phyloP scores from a whole-genome alignment of 2,888 invertebrate genomes.

The Ophion slaviceki region DNA sequence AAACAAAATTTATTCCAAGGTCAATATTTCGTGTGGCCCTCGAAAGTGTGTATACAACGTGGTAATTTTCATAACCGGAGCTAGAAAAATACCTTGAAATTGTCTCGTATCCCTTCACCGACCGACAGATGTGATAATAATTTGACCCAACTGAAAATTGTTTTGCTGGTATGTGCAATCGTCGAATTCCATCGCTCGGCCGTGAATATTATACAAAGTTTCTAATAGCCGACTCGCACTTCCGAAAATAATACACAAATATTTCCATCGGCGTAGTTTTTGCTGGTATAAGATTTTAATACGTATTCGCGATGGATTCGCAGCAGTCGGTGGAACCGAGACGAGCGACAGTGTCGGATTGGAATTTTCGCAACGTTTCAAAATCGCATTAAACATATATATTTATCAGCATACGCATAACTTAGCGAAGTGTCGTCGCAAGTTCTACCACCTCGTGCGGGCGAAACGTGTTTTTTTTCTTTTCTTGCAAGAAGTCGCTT shows the following conservation, averaged over 20 bases:
- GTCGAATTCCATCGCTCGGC: neutral
- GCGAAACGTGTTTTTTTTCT: neutral
- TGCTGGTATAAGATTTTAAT: neutral
- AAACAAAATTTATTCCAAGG: too few species aligned
- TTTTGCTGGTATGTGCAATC: neutral
- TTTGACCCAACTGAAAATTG: too few species aligned
- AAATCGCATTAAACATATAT: slow-evolving; percentile 11
- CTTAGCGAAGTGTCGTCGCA: neutral
- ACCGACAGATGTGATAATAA: too few species aligned
- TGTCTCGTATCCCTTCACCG: too few species aligned
- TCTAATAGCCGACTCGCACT: neutral
- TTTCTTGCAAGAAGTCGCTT: neutral
- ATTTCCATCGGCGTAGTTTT: neutral
- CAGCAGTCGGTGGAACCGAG: slow-evolving; percentile 1
- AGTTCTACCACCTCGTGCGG: neutral
- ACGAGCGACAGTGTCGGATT: slow-evolving; percentile 15
- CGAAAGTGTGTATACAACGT: too few species aligned
- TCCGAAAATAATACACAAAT: neutral
- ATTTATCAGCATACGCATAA: slow-evolving; percentile 9
- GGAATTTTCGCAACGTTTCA: slow-evolving; percentile 52
- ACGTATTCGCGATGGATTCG: slow-evolving; percentile 3
- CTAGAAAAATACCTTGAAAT: too few species aligned
- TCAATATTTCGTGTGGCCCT: too few species aligned
- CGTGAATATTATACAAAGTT: neutral
- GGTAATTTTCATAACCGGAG: too few species aligned